These are phyloP conservation scores for Ceratothoa steindachneri DNA, from an alignment of 2,888 invertebrate species.

Conservation along the genomic window DNA sequence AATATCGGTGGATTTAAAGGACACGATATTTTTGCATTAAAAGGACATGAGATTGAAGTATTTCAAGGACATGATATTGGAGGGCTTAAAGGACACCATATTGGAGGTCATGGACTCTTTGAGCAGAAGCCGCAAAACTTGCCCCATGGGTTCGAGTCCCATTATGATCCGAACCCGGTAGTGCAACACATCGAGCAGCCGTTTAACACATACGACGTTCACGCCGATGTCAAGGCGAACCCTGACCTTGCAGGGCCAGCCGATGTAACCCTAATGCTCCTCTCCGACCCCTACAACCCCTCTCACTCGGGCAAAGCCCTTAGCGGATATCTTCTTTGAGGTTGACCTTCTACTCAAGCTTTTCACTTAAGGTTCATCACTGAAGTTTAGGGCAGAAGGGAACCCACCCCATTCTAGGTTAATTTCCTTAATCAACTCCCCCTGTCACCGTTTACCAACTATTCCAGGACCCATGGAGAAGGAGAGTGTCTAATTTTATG, in stretches of 20 bases:
- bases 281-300: not conserved
- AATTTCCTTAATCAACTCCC: too few relatives aligned
- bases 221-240: not conserved
- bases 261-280: not conserved
- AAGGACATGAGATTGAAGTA: not conserved
- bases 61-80: not conserved
- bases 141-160: too few relatives aligned
- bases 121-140: not conserved
- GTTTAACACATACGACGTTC: not conserved
- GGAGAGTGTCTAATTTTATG: too few relatives aligned
- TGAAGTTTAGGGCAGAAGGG: too few relatives aligned
- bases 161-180: not conserved
- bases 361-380: too few relatives aligned
- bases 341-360: too few relatives aligned
- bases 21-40: not conserved
- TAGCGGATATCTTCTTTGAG: too few relatives aligned
- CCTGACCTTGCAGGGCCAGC: not conserved
- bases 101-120: conserved; percentile 18
- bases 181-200: not conserved
- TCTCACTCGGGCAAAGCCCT: not conserved
- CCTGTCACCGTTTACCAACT: too few relatives aligned
- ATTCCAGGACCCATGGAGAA: too few relatives aligned
- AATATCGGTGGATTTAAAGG: not conserved
- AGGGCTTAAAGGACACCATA: not conserved
- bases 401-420: too few relatives aligned